These are phyloP conservation scores for Apogon hyalosoma DNA, from an alignment of 2,797 vertebrate genomes.

Conservation along the genomic window DNA sequence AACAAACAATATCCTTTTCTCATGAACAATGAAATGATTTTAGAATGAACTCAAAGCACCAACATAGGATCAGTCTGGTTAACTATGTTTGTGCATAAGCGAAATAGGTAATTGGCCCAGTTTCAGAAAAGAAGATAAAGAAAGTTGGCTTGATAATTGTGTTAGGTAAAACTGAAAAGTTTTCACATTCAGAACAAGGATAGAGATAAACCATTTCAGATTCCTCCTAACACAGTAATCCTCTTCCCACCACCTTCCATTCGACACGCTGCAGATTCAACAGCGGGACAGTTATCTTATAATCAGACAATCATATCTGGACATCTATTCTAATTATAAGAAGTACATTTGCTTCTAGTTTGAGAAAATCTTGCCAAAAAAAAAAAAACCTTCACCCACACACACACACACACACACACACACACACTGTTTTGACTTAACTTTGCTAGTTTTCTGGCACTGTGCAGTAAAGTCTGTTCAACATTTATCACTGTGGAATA, in stretches of 20 bases:
- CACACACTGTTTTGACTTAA: background rate
- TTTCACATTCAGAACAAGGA: slow-evolving; percentile 15
- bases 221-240: slow-evolving; percentile 14
- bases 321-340: background rate
- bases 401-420: too few species aligned
- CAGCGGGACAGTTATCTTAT: slow-evolving; percentile 2
- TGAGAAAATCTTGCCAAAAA: slow-evolving; percentile 8
- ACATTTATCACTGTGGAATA: background rate
- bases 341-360: background rate
- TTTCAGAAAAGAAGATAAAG: slow-evolving; percentile 24
- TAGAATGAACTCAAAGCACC: background rate
- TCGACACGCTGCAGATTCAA: background rate
- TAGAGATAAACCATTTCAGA: slow-evolving; percentile 7
- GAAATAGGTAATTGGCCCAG: background rate
- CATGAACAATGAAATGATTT: too few species aligned
- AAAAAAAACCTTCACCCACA: too few species aligned
- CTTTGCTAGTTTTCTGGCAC: slow-evolving; percentile 9
- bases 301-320: slow-evolving; percentile 2
- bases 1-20: too few species aligned
- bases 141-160: slow-evolving; percentile 26
- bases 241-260: slow-evolving; percentile 1
- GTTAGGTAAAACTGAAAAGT: background rate
- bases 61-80: slow-evolving; percentile 11
- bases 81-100: slow-evolving; percentile 21
- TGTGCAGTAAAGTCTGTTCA: background rate